phyloP scores from a whole-genome alignment of 2,888 invertebrate genomes.

The Myopa tessellatipennis region DNA sequence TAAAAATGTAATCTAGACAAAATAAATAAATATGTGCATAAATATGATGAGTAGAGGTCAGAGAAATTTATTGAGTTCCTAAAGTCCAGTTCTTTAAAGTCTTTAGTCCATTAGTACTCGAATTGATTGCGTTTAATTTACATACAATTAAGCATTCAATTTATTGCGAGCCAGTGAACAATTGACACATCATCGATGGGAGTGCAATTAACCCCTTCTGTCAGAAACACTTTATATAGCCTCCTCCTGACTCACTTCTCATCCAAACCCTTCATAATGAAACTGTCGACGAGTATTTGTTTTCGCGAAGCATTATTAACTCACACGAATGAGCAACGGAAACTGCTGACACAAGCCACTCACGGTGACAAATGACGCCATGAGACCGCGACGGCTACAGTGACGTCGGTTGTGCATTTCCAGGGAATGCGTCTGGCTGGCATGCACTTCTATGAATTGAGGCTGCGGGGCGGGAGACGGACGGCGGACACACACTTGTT shows the following conservation, averaged over 20 bases:
- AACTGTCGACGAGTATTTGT: conserved; percentile 28
- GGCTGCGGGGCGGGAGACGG: not conserved
- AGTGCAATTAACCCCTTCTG: not conserved
- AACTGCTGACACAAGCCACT: conserved; percentile 34
- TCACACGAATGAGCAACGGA: conserved; percentile 33
- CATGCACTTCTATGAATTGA: conserved; percentile 14
- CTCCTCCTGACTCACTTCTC: not conserved
- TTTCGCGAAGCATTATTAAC: conserved; percentile 23
- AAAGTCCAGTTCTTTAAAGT: no score
- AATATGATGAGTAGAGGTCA: no score
- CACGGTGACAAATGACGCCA: conserved; percentile 37
- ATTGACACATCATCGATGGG: not conserved
- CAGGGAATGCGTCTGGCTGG: conserved; percentile 28
- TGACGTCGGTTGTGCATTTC: conserved; percentile 27
- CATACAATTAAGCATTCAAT: not conserved
- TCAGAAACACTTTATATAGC: not conserved
- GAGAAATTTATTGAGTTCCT: no score
- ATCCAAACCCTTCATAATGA: conserved; percentile 21
- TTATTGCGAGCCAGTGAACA: not conserved
- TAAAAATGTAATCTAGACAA: no score
- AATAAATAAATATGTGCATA: no score
- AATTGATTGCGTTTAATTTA: no score
- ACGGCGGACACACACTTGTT: not conserved
- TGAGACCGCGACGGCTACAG: conserved; percentile 5
- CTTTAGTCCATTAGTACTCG: no score